Conservation (phyloP, 2,797 vertebrate genomes). For the Crax fasciolata region DNA sequence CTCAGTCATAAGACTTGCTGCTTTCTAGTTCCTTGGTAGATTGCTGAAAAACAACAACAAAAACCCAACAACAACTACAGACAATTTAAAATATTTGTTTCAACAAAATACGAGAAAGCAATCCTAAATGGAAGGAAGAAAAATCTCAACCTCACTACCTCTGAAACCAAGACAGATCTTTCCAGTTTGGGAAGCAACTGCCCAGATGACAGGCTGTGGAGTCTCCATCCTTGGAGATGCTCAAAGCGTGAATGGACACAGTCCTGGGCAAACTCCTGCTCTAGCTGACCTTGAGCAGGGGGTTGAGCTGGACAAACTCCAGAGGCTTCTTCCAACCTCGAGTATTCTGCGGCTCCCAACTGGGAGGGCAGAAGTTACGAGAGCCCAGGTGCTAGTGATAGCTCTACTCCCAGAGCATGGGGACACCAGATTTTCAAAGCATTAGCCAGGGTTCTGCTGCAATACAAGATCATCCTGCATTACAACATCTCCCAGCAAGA, state of each 20-base stretch:
- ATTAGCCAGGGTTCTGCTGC: not conserved
- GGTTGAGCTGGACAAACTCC: not conserved
- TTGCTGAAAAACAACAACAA: too few species aligned
- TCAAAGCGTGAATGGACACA: not conserved
- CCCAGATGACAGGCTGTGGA: not conserved
- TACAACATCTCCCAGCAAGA: not conserved
- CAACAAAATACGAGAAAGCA: not conserved
- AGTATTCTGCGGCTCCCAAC: not conserved
- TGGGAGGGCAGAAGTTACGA: not conserved
- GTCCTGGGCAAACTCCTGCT: not conserved
- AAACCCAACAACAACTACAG: too few species aligned
- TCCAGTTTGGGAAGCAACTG: not conserved
- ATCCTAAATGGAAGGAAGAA: not conserved
- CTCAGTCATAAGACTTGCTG: not conserved
- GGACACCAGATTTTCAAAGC: not conserved
- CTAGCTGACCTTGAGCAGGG: not conserved
- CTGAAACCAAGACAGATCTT: not conserved
- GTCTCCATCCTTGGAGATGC: not conserved
- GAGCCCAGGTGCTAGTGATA: not conserved
- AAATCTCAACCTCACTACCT: not conserved
- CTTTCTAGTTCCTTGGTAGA: too few species aligned
- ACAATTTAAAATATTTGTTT: not conserved
- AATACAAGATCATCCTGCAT: not conserved
- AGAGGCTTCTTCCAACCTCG: not conserved
- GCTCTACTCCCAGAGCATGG: not conserved